Conservation (phyloP, 2,113 vertebrate genomes). For the Nibea coibor region DNA sequence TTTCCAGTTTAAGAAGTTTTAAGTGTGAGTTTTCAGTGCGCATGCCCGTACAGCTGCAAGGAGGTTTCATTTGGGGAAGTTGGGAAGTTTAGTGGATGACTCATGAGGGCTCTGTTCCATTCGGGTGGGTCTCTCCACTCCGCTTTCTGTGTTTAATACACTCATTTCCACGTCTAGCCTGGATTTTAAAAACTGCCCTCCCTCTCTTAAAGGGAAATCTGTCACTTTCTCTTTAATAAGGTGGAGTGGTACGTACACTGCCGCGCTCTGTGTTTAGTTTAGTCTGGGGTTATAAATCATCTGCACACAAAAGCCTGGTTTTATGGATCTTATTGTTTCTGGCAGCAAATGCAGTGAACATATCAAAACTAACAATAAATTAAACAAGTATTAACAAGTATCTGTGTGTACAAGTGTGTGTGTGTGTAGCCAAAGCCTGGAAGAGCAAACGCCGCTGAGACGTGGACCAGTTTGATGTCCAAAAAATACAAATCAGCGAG, state of each 20-base stretch:
- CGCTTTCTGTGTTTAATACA: slow-evolving; percentile 49
- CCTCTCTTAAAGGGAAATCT: slow-evolving; percentile 66
- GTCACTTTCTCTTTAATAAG: not conserved
- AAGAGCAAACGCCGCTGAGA: no score
- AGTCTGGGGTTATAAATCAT: not conserved
- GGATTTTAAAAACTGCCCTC: slow-evolving; percentile 24
- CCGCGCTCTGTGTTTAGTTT: not conserved
- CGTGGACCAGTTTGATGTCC: not conserved
- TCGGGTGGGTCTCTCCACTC: slow-evolving; percentile 62
- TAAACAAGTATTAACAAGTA: not conserved
- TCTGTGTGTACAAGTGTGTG: not conserved
- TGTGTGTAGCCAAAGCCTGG: not conserved
- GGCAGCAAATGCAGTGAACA: not conserved
- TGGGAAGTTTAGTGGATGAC: slow-evolving; percentile 66
- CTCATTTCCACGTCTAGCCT: slow-evolving; percentile 48
- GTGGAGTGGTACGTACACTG: slow-evolving; percentile 8
- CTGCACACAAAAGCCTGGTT: not conserved
- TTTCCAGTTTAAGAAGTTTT: not conserved
- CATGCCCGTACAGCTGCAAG: not conserved
- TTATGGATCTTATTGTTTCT: not conserved
- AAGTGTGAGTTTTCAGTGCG: no score
- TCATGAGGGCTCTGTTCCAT: slow-evolving; percentile 68
- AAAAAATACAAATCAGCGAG: not conserved
- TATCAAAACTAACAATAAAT: not conserved
- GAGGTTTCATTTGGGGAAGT: slow-evolving; percentile 57